Evolutionary conservation across 2,113 vertebrate species (phyloP).

Genomic region (Scartelaos histophorus): DNA sequence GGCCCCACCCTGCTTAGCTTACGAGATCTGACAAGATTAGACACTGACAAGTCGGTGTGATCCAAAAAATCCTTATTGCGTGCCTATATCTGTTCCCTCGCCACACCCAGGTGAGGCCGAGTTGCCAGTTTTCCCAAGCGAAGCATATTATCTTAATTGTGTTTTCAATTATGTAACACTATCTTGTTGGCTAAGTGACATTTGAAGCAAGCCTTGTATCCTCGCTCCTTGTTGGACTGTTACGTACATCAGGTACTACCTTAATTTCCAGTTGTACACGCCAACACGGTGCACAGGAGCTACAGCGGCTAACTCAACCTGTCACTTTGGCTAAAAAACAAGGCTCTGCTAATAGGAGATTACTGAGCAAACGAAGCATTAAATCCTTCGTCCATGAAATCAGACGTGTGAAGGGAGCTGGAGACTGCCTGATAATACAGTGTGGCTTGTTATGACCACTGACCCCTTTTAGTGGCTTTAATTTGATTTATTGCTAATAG

Average conservation of each 20-base stretch:
- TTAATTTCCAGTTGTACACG: not conserved
- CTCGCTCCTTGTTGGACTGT: not conserved
- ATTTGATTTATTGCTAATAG: constrained; percentile 12
- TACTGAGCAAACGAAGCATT: constrained; percentile 8
- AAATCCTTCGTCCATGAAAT: constrained; percentile 5
- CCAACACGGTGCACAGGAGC: not conserved
- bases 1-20: too few species aligned
- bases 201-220: not conserved
- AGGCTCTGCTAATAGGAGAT: constrained; percentile 1
- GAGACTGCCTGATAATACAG: constrained; percentile 3
- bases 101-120: too few species aligned
- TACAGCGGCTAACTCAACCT: not conserved
- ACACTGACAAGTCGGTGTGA: too few species aligned
- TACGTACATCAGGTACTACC: not conserved
- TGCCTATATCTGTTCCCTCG: too few species aligned
- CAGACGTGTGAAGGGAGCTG: constrained; percentile 9
- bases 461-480: constrained; percentile 13
- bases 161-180: too few species aligned
- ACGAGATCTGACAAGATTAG: too few species aligned
- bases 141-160: too few species aligned
- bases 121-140: too few species aligned
- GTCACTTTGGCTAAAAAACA: constrained; percentile 7
- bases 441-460: constrained; percentile 11
- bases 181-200: not conserved
- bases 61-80: too few species aligned